Percentiles rank a stretch among this genome's conserved stretches.
Conservation (phyloP, 2,797 vertebrate species). For the Scolopax rusticola region DNA sequence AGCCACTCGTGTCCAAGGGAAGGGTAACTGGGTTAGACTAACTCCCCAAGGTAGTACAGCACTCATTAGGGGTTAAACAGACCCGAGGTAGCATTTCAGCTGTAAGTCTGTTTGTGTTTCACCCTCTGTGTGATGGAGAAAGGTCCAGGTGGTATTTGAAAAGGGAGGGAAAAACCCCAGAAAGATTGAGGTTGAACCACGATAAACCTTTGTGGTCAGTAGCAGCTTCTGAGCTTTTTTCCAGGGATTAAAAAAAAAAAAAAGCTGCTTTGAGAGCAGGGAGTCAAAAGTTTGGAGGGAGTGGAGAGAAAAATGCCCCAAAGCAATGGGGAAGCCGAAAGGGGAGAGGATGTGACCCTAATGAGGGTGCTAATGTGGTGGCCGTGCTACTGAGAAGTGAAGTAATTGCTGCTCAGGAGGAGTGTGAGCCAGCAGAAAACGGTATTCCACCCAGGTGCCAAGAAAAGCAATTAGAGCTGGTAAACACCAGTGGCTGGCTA, state of each 20-base stretch:
- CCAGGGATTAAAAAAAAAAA: background rate
- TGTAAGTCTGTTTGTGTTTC: background rate
- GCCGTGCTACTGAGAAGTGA: background rate
- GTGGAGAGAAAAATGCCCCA: background rate
- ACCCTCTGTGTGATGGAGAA: background rate
- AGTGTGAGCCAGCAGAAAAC: constrained; percentile 9
- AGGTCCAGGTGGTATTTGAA: background rate
- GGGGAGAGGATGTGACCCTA: background rate
- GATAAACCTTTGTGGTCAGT: background rate
- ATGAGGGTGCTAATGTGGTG: background rate
- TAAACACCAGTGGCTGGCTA: constrained; percentile 47
- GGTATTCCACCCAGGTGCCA: constrained; percentile 12
- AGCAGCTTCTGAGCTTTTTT: background rate
- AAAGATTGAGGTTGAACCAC: background rate
- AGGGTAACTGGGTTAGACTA: background rate
- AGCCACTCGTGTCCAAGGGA: background rate
- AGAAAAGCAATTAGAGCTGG: constrained; percentile 54
- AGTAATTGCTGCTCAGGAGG: constrained; percentile 37
- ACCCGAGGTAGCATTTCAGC: background rate
- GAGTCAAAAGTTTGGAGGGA: background rate
- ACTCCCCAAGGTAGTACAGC: background rate
- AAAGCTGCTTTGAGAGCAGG: background rate
- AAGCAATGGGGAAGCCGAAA: constrained; percentile 8
- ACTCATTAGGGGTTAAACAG: background rate
- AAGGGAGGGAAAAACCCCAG: background rate